Evolutionary conservation across 2,113 vertebrate species (phyloP), one percentile per base, ranked within the genome.

Genomic region (Cyprinus carpio): DNA sequence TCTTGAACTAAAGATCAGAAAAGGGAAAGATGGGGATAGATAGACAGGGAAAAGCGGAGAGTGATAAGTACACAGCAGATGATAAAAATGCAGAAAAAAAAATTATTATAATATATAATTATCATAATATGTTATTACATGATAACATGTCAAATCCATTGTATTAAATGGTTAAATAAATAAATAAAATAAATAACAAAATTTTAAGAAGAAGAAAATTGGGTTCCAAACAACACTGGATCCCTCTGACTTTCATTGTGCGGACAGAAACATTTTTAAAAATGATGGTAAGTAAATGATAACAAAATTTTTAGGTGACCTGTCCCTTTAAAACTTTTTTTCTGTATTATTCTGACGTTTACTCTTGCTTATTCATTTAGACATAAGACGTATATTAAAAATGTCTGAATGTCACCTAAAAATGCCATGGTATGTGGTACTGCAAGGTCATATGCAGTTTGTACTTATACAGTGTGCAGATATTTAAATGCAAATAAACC

Each of bases 1-100:
- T 96, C 93, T 98, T 98, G 94, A 95, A 95, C 95, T 95, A 89
- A 69, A 80, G 86, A 83, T 85, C 75, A 78, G 8, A 31, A 54
- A 85, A 64, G 15, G 75, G 56, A 88, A 77, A 90, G 15, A 90
- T 27, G n/a, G 60, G n/a, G 37, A 64, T 10, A 81, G 60, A 83
- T 2, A 78, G 46, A 87, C 54, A 71, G 46, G 27, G 34, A 58
- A 46, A 43, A 2, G 0, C 2, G 37, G 20, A 10, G 29, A 15
- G 6, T 31, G 20, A 60, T 43, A 31, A 56, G 43, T 77, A 77
- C 16, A 58, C 46, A 84, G 27, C 40, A 49, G 18, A 60, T 29
- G 43, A 11, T 71, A 71, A 37, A 11, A 71, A 71, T 10, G 31
- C 31, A 37, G 67, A 40, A 71, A 71, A 71, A 5, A 0, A 37